Percentiles rank a stretch among this genome's conserved stretches.
Conservation (phyloP, 2,888 invertebrate genomes). For the Dicyrtomina minuta region DNA sequence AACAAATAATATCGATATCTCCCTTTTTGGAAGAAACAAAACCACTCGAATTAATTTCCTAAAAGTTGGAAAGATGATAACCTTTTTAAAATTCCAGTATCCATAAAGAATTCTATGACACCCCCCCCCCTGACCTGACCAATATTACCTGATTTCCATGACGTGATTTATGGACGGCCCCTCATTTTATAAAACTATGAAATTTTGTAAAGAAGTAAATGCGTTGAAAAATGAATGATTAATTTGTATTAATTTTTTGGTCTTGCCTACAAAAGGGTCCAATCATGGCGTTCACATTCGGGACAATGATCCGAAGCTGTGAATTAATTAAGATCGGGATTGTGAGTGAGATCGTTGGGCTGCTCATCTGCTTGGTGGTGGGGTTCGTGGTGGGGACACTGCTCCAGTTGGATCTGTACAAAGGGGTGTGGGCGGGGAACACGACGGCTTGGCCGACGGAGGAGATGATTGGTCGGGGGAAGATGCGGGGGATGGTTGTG, state of each 20-base stretch:
- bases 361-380: conserved; percentile 66
- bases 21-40: too few relatives aligned
- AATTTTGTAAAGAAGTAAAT: too few relatives aligned
- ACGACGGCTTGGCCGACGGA: conserved; percentile 66
- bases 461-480: conserved; percentile 66
- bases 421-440: conserved; percentile 64
- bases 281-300: conserved; percentile 74
- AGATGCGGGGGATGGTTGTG: conserved; percentile 38
- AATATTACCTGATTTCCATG: too few relatives aligned
- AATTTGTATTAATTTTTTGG: neutral
- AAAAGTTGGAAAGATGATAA: too few relatives aligned
- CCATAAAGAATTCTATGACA: too few relatives aligned
- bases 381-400: conserved; percentile 67
- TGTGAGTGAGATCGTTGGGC: conserved; percentile 67
- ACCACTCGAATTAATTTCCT: too few relatives aligned
- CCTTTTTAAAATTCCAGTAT: too few relatives aligned
- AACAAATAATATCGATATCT: too few relatives aligned
- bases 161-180: too few relatives aligned
- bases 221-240: too few relatives aligned
- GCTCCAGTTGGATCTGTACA: conserved; percentile 35
- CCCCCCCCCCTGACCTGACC: too few relatives aligned
- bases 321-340: conserved; percentile 67
- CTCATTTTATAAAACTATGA: too few relatives aligned
- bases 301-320: conserved; percentile 68
- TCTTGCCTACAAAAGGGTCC: conserved; percentile 67